These are phyloP conservation scores for Luscinia luscinia DNA, from an alignment of 2,797 vertebrate species.

Conservation along the genomic window DNA sequence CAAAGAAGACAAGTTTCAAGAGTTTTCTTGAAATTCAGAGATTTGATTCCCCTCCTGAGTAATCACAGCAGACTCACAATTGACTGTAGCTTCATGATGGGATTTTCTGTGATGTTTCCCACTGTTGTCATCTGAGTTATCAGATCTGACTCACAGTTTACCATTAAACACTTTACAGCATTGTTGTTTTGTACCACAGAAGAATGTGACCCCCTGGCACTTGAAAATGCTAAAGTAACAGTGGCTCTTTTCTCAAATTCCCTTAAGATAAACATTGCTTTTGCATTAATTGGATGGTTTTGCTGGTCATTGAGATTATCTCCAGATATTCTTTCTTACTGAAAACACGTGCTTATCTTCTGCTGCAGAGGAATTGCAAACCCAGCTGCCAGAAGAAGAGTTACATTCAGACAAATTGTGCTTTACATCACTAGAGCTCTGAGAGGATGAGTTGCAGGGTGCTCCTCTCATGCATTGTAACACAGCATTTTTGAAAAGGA, in stretches of 20 bases:
- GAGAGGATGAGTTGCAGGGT: accelerated
- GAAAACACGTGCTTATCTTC: not conserved
- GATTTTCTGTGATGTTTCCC: not conserved
- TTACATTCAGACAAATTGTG: not conserved
- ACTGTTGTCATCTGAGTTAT: not conserved
- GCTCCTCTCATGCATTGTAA: not conserved
- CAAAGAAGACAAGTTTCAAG: not conserved
- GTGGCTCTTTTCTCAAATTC: not conserved
- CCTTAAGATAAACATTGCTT: not conserved
- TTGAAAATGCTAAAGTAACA: conserved; percentile 12
- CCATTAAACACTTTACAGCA: not conserved
- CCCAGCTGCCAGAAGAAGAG: not conserved
- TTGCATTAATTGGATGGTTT: not conserved
- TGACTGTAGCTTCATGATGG: not conserved
- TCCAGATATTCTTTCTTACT: not conserved
- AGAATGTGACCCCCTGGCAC: not conserved
- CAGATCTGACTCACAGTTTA: not conserved
- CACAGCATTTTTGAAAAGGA: not conserved
- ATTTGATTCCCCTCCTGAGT: not conserved
- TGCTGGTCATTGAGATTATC: not conserved
- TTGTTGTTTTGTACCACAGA: not conserved
- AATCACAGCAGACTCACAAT: not conserved
- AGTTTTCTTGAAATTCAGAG: not conserved
- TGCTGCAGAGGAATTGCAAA: not conserved
- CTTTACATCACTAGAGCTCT: not conserved